These are phyloP conservation scores for Arothron firmamentum DNA, from an alignment of 2,113 vertebrate species.

Conservation along the genomic window DNA sequence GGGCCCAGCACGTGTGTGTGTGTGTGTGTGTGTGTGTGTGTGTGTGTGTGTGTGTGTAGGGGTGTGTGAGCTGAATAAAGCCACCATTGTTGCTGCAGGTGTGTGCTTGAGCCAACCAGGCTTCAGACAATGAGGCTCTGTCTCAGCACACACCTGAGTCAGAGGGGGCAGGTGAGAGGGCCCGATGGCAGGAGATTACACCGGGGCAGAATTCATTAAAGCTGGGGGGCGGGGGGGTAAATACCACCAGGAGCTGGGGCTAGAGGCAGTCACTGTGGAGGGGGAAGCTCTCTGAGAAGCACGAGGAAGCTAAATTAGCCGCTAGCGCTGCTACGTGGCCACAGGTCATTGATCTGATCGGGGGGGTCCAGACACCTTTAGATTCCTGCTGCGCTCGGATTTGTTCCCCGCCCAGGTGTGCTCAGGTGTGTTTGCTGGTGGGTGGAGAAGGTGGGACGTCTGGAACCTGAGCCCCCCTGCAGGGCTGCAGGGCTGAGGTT, in stretches of 20 bases:
- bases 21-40: conserved; percentile 2
- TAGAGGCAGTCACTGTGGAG: conserved; percentile 6
- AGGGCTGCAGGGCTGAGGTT: no score
- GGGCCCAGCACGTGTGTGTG: conserved; percentile 16
- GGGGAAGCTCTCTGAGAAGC: not conserved
- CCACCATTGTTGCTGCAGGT: conserved; percentile 71
- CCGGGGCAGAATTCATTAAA: conserved; percentile 70
- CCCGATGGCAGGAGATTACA: conserved; percentile 65
- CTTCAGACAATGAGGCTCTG: conserved; percentile 70
- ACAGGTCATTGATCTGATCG: no score
- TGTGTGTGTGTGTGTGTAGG: conserved; percentile 16
- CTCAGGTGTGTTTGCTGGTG: no score
- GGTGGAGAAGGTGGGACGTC: no score
- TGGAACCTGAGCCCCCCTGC: no score
- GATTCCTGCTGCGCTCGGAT: no score
- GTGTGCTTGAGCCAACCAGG: conserved; percentile 67
- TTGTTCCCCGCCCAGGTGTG: no score
- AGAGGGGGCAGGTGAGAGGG: conserved; percentile 66
- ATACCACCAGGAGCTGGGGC: conserved; percentile 21
- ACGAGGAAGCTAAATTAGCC: conserved; percentile 18
- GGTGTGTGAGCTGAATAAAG: conserved; percentile 59
- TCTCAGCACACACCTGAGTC: conserved; percentile 70
- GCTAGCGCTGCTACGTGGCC: no score
- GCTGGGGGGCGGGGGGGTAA: conserved; percentile 26
- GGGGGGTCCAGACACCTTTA: no score